Evolutionary conservation across 2,797 vertebrate genomes (phyloP).

Genomic region (Acomys russatus): DNA sequence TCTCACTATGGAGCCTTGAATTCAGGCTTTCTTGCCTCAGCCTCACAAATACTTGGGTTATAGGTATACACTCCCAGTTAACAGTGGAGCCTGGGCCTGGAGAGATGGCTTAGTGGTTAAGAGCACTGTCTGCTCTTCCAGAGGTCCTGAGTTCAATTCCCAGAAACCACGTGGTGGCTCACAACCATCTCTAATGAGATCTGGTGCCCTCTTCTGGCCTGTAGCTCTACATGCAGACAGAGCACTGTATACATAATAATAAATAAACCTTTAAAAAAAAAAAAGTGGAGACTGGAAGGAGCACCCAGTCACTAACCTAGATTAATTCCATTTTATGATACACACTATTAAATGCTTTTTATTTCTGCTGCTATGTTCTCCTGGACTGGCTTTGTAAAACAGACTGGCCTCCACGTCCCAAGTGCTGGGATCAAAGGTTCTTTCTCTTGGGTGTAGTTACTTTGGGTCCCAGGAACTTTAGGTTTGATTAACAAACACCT

Average conservation of each 20-base stretch:
- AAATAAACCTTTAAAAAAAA: too few relatives aligned
- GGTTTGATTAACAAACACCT: not conserved
- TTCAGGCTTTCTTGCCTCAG: not conserved
- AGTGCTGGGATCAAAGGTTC: too few relatives aligned
- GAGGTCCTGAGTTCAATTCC: too few relatives aligned
- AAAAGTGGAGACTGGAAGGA: not conserved
- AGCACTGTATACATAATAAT: too few relatives aligned
- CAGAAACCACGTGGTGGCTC: too few relatives aligned
- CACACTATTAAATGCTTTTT: not conserved
- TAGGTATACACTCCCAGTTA: not conserved
- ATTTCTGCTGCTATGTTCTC: not conserved
- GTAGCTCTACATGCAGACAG: too few relatives aligned
- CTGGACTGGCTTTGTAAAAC: too few relatives aligned
- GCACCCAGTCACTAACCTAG: not conserved
- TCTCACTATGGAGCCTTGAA: not conserved
- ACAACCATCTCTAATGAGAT: too few relatives aligned
- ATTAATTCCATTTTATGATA: not conserved
- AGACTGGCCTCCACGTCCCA: too few relatives aligned
- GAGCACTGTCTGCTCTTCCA: too few relatives aligned
- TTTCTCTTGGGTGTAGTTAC: not conserved
- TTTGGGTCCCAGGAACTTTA: not conserved
- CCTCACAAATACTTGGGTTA: not conserved
- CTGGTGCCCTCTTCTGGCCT: too few relatives aligned
- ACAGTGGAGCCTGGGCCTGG: not conserved
- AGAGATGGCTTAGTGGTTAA: too few relatives aligned